phyloP scores from a whole-genome alignment of 2,113 vertebrate species.

The Rhabdornis inornatus region DNA sequence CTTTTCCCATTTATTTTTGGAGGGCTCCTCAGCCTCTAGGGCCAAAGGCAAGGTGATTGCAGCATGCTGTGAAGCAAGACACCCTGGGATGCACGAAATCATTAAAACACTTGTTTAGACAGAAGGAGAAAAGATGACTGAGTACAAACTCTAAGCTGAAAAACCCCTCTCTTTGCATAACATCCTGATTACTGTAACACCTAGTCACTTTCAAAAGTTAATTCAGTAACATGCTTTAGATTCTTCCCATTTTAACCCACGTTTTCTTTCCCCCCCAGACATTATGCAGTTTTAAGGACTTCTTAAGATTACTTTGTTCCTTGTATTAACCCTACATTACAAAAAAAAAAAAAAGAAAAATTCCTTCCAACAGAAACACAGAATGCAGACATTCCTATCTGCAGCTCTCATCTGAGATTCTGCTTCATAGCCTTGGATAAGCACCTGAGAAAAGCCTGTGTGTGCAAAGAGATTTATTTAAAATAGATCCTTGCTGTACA shows the following conservation, averaged over 20 bases:
- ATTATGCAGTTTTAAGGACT: not conserved
- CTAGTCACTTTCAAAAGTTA: not conserved
- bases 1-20: slow-evolving; percentile 31
- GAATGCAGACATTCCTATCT: not conserved
- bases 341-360: not conserved
- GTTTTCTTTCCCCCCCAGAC: not conserved
- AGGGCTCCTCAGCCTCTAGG: not conserved
- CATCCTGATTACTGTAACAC: not conserved
- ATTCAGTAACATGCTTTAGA: not conserved
- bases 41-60: slow-evolving; percentile 48
- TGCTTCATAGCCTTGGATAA: not conserved
- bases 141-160: not conserved
- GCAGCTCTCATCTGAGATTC: not conserved
- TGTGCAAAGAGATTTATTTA: not conserved
- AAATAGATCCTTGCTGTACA: not conserved
- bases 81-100: not conserved
- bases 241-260: not conserved
- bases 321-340: not conserved
- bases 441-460: not conserved
- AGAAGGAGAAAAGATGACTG: not conserved
- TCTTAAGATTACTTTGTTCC: not conserved
- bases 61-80: not conserved
- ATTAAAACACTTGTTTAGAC: not conserved
- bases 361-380: not conserved
- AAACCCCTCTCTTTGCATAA: not conserved